A percentile compares a stretch with the other conserved stretches of the same genome.
phyloP scores from a whole-genome alignment of 2,888 invertebrate genomes.

The Xanthorhoe spadicearia region DNA sequence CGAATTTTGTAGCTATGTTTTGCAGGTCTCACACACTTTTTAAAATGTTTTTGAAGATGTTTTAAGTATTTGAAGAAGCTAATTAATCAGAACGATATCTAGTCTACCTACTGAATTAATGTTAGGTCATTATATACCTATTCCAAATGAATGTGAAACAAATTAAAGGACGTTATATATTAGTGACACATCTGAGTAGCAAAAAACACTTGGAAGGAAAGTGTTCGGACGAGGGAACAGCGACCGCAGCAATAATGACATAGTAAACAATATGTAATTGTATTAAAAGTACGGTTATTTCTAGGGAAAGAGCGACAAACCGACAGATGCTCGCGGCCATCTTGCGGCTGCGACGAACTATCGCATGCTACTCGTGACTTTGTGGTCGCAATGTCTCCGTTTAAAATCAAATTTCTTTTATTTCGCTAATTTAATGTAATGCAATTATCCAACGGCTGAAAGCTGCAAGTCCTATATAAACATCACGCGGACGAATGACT shows the following conservation, averaged over 20 bases:
- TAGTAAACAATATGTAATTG: slow-evolving; percentile 66
- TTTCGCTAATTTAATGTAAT: slow-evolving; percentile 62
- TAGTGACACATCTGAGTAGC: neutral
- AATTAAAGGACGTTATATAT: neutral
- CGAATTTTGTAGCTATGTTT: no score
- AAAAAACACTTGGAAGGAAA: slow-evolving; percentile 51
- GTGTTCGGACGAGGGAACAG: slow-evolving; percentile 64
- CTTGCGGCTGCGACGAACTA: slow-evolving; percentile 68
- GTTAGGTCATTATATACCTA: no score
- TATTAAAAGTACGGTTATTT: slow-evolving; percentile 75
- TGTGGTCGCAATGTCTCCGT: slow-evolving; percentile 78
- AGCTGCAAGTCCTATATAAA: slow-evolving; percentile 59
- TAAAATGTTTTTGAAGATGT: no score
- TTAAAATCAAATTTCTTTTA: slow-evolving; percentile 75
- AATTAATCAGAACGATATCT: no score
- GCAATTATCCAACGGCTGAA: slow-evolving; percentile 65
- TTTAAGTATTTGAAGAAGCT: no score
- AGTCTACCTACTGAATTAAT: no score
- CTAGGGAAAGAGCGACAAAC: slow-evolving; percentile 77
- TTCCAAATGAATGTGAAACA: neutral
- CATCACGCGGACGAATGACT: slow-evolving; percentile 55
- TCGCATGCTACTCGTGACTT: slow-evolving; percentile 73
- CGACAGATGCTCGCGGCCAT: slow-evolving; percentile 83
- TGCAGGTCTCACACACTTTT: no score
- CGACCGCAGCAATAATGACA: slow-evolving; percentile 75